phyloP scores from a whole-genome alignment of 1,140 invertebrate species.

The Diorhabda carinulata region DNA sequence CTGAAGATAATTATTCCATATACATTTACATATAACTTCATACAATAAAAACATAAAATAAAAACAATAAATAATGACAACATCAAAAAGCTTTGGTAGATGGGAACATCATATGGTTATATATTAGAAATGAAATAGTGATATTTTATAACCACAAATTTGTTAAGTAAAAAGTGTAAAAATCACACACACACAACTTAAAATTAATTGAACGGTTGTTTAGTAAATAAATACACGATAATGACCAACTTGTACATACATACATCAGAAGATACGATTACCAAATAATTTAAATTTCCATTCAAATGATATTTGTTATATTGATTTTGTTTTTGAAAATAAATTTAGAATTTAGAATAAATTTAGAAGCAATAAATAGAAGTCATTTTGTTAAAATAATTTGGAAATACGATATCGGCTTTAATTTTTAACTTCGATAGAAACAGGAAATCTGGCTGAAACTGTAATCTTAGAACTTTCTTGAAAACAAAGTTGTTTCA shows the following conservation, averaged over 20 bases:
- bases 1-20: background rate
- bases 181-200: background rate
- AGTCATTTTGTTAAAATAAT: too few species aligned
- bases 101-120: background rate
- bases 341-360: too few species aligned
- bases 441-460: too few species aligned
- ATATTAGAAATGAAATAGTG: background rate
- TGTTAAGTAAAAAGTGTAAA: background rate
- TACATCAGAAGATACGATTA: background rate
- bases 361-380: too few species aligned
- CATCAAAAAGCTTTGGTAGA: background rate
- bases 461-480: too few species aligned
- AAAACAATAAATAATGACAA: background rate
- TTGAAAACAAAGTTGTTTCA: too few species aligned
- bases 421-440: too few species aligned
- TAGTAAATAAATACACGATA: background rate
- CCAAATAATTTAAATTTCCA: too few species aligned
- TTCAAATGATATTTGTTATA: too few species aligned
- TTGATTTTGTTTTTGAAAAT: too few species aligned
- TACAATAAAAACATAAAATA: constrained; percentile 3
- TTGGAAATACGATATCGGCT: too few species aligned
- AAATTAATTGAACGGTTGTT: too few species aligned
- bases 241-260: background rate
- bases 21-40: background rate
- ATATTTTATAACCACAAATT: background rate